Conservation (phyloP, 92 coral and sea anemone species). For the Galaxea fascicularis region DNA sequence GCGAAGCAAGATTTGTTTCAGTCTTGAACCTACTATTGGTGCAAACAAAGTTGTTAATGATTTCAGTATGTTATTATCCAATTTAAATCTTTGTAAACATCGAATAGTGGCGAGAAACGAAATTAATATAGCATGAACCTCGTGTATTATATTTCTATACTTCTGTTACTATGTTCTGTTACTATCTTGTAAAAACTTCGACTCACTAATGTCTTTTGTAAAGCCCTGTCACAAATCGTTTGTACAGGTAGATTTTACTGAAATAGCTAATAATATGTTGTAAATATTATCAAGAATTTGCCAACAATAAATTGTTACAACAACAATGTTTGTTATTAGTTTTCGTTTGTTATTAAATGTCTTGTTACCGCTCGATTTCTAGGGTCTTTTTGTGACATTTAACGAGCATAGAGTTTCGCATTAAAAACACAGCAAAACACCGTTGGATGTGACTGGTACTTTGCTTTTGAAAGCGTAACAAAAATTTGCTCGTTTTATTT, state of each 20-base stretch:
- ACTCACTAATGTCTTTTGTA: not conserved
- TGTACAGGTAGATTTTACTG: not conserved
- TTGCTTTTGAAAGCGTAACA: too few species aligned
- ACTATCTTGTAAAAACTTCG: not conserved
- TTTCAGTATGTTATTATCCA: not conserved
- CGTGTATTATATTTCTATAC: not conserved
- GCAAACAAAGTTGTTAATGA: not conserved
- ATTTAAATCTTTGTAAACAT: not conserved
- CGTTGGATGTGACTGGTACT: not conserved
- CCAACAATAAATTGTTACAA: not conserved
- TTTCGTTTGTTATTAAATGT: not conserved
- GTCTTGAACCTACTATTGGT: not conserved
- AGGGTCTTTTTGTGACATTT: not conserved
- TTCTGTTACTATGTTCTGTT: not conserved
- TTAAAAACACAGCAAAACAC: not conserved
- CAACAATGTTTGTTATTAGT: not conserved
- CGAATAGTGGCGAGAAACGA: not conserved
- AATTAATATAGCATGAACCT: not conserved
- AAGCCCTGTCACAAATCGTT: not conserved
- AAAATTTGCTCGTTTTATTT: too few species aligned
- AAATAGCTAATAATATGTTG: not conserved
- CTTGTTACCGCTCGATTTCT: not conserved
- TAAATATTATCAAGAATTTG: constrained; percentile 5
- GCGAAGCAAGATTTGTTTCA: not conserved
- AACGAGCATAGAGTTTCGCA: not conserved